Conservation (phyloP, 2,113 vertebrate genomes). For the Tragelaphus imberbis region DNA sequence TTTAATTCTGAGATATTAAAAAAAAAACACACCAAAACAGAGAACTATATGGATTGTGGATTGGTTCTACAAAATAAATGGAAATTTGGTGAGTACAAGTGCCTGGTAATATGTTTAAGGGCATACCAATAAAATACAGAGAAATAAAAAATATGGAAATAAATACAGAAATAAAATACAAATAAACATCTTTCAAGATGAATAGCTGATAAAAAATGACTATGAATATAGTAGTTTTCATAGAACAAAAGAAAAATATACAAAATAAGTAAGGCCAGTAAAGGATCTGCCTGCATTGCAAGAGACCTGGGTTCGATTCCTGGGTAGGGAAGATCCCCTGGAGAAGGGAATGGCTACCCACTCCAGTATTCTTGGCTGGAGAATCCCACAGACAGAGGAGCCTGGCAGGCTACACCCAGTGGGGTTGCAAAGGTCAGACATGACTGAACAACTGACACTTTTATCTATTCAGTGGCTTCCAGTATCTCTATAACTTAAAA, state of each 20-base stretch:
- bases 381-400: background rate
- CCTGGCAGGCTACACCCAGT: background rate
- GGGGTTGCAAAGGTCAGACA: background rate
- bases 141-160: background rate
- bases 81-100: background rate
- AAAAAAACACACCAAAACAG: background rate
- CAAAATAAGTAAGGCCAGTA: background rate
- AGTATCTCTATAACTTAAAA: background rate
- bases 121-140: background rate
- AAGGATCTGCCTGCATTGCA: background rate
- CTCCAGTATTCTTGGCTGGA: background rate
- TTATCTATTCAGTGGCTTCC: background rate
- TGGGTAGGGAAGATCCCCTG: background rate
- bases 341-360: background rate
- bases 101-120: background rate
- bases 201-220: background rate
- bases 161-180: background rate
- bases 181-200: background rate
- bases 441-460: background rate
- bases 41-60: conserved; percentile 29
- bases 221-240: background rate
- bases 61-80: conserved; percentile 10
- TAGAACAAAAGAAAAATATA: background rate
- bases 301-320: background rate
- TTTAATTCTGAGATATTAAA: conserved; percentile 73